phyloP scores from a whole-genome alignment of 2,797 vertebrate genomes.

The Gila robusta region DNA sequence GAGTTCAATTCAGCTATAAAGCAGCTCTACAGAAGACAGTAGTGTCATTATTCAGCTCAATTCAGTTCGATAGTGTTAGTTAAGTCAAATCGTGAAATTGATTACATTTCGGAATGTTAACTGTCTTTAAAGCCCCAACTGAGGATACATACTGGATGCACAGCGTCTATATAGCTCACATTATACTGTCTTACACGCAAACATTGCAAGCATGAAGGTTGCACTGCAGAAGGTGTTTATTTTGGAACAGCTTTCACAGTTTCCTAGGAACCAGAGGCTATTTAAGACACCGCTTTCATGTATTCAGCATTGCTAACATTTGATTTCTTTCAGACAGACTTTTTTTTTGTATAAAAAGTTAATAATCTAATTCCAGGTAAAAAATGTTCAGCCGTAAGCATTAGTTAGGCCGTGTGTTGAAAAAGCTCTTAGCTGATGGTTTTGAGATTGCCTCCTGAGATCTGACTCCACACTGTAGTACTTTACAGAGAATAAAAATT shows the following conservation, averaged over 20 bases:
- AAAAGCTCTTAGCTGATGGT: constrained; percentile 51
- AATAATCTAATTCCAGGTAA: constrained; percentile 19
- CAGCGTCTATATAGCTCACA: background rate
- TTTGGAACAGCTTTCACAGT: constrained; percentile 23
- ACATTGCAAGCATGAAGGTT: constrained; percentile 28
- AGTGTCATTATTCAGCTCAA: background rate
- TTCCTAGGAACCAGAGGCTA: constrained; percentile 41
- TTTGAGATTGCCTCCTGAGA: constrained; percentile 52
- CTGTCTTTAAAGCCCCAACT: background rate
- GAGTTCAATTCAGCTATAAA: background rate
- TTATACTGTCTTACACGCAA: background rate
- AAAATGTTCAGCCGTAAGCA: constrained; percentile 28
- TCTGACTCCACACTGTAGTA: constrained; percentile 29
- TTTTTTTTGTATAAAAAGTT: constrained; percentile 14
- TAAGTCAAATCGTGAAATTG: background rate
- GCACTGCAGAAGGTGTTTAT: background rate
- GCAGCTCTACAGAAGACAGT: background rate
- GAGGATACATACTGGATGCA: background rate
- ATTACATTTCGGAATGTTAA: background rate
- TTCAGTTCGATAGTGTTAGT: background rate
- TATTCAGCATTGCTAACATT: constrained; percentile 29
- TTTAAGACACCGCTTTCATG: constrained; percentile 8
- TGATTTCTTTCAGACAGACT: background rate
- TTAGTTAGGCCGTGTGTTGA: constrained; percentile 4
- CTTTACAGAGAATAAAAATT: constrained; percentile 11